Evolutionary conservation across 2,888 invertebrate genomes (phyloP), one percentile per base, ranked within the genome.

Genomic region (Napeogenes sylphis): DNA sequence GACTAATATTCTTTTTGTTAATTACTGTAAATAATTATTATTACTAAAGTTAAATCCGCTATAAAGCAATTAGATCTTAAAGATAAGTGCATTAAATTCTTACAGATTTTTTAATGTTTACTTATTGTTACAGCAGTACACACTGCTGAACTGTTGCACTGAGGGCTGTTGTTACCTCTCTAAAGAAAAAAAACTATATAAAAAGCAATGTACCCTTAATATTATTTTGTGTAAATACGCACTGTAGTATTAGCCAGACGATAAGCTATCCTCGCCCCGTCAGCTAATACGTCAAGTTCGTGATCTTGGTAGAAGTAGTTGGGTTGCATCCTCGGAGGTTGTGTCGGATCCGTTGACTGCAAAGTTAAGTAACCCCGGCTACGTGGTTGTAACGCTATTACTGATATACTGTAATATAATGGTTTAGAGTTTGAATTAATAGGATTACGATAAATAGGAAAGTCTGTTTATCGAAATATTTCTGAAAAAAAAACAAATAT

Each of bases 261-360:
- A 66, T 93, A 91, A 4, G 92, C 92, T 5, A 92, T 87, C 67
- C 90, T 89, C 6, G 94, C 91, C 0, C 93, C 95, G 57, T 94
- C 94, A 0, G 94, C 90, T 8, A 95, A 76, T 3, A 92, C 91
- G 1, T 92, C 86, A 2, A 92, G 76, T 73, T 97, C 96, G 69
- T 93, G 89, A 0, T 93, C 92, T 51, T 94, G 92, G 4, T 87
- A 84, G 73, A 96, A 90, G 81, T 97, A 97, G 80, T 96, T 96
- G 0, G 95, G 95, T 70, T 94, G 92, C 81, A 97, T 94, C n/a
- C 93, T 68, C 0, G 97, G 97, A 46, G 93, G 91, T 6, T 92
- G 92, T 14, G 92, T 76, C 0, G 96, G 96, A 82, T 97, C 92
- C 33, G 90, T 91, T 0, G 93, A 93, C 61, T 91, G 91, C 53